Percentiles rank a stretch among this genome's conserved stretches.
These are phyloP conservation scores for Eilema griseolum DNA, from an alignment of 2,888 invertebrate species.

Conservation along the genomic window DNA sequence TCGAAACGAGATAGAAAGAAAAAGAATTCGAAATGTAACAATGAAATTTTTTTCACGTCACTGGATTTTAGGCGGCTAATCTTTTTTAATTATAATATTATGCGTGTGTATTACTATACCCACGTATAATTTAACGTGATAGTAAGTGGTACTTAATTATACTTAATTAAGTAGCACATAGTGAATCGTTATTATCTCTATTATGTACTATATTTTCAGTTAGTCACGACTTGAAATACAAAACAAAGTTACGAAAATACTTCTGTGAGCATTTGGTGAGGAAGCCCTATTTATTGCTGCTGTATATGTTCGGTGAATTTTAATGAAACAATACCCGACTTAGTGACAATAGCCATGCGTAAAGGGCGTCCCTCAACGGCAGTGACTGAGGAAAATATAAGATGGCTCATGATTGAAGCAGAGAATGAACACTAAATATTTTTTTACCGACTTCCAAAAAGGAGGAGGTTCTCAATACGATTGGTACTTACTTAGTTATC, in stretches of 20 bases:
- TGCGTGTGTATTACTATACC: background rate
- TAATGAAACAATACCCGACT: background rate
- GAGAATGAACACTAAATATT: background rate
- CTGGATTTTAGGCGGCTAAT: background rate
- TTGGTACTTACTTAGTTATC: no score
- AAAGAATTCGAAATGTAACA: background rate
- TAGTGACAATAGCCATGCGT: background rate
- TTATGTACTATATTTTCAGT: background rate
- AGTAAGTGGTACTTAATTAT: no score
- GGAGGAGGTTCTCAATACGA: no score
- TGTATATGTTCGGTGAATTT: conserved; percentile 4
- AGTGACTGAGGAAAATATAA: background rate
- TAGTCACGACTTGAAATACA: background rate
- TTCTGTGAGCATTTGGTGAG: background rate
- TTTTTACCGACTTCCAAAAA: no score
- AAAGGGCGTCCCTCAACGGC: background rate
- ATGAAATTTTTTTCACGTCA: background rate
- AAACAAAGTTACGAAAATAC: background rate
- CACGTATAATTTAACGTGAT: no score
- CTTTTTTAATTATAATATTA: background rate
- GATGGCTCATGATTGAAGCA: background rate
- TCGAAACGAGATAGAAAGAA: background rate
- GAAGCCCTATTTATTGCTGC: background rate
- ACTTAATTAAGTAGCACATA: no score
- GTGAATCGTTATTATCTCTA: no score